These are phyloP conservation scores for Melikaiella ostensackeni DNA, from an alignment of 2,888 invertebrate species.

Conservation along the genomic window DNA sequence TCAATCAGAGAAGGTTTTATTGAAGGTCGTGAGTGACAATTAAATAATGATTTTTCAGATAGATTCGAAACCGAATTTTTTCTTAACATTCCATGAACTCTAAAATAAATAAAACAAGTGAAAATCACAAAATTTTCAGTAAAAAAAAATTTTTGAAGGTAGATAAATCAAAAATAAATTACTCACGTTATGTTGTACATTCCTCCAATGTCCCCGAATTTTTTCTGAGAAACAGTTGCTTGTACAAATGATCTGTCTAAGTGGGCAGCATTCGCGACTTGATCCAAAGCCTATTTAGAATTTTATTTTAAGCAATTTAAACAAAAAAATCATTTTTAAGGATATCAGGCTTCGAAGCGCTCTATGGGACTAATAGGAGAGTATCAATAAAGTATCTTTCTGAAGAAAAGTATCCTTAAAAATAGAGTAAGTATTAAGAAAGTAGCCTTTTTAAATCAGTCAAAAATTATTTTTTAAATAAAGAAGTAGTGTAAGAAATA, in stretches of 20 bases:
- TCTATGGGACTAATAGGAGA: too few relatives aligned
- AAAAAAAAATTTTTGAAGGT: background rate
- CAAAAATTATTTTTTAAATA: too few relatives aligned
- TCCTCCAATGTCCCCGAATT: slow-evolving; percentile 81
- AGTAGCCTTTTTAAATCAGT: too few relatives aligned
- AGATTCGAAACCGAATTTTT: background rate
- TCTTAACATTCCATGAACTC: background rate
- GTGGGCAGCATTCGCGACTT: slow-evolving; percentile 79
- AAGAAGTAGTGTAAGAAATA: too few relatives aligned
- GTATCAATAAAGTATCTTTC: too few relatives aligned
- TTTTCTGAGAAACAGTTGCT: slow-evolving; percentile 79
- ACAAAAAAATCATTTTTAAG: too few relatives aligned
- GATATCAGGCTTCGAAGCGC: too few relatives aligned
- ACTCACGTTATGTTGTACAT: slow-evolving; percentile 80
- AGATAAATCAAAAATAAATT: background rate
- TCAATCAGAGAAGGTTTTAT: background rate
- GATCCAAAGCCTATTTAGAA: slow-evolving; percentile 73
- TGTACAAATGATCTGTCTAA: slow-evolving; percentile 77
- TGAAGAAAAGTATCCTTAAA: too few relatives aligned
- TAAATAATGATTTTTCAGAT: background rate
- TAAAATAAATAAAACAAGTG: background rate
- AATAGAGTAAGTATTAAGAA: too few relatives aligned
- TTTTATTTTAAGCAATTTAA: background rate
- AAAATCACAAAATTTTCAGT: background rate
- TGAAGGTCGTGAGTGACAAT: background rate